Evolutionary conservation across 2,888 invertebrate species (phyloP).

Genomic region (Eurois occulta): DNA sequence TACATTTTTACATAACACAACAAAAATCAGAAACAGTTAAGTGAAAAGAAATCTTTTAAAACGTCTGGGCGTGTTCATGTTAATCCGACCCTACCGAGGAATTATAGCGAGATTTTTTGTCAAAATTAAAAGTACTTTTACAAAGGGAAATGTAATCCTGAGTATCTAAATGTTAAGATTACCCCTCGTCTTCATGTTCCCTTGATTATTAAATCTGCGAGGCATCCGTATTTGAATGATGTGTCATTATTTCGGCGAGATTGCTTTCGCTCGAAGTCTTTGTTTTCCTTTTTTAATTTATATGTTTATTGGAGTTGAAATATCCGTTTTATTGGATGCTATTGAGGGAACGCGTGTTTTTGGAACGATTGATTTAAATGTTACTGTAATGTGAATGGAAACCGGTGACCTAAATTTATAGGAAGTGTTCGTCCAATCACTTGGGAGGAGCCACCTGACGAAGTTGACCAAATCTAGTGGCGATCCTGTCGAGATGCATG

Average conservation of each 20-base stretch:
- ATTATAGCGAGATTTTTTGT: slow-evolving; percentile 44
- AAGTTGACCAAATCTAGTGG: no score
- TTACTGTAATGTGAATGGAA: slow-evolving; percentile 8
- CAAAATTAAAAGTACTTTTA: slow-evolving; percentile 54
- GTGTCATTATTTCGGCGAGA: slow-evolving; percentile 50
- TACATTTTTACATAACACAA: slow-evolving; percentile 50
- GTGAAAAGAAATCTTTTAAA: slow-evolving; percentile 49
- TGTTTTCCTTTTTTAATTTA: slow-evolving; percentile 50
- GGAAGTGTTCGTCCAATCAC: no score
- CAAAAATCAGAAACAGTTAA: slow-evolving; percentile 33
- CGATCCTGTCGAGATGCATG: no score
- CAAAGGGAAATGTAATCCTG: slow-evolving; percentile 52
- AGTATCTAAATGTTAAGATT: slow-evolving; percentile 45
- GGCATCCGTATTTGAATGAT: slow-evolving; percentile 44
- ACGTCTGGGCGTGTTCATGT: slow-evolving; percentile 51
- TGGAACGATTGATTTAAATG: slow-evolving; percentile 15
- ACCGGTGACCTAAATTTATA: slow-evolving; percentile 4
- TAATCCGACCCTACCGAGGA: slow-evolving; percentile 51
- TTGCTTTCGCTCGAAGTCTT: slow-evolving; percentile 31
- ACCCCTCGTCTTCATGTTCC: slow-evolving; percentile 33
- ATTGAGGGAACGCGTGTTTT: slow-evolving; percentile 6
- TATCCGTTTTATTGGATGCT: slow-evolving; percentile 44
- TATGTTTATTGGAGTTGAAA: slow-evolving; percentile 57
- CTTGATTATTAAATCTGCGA: slow-evolving; percentile 58
- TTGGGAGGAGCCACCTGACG: no score